Base-by-base conservation (phyloP, 2,797 vertebrate species). In the Allochrocebus solatus region DNA sequence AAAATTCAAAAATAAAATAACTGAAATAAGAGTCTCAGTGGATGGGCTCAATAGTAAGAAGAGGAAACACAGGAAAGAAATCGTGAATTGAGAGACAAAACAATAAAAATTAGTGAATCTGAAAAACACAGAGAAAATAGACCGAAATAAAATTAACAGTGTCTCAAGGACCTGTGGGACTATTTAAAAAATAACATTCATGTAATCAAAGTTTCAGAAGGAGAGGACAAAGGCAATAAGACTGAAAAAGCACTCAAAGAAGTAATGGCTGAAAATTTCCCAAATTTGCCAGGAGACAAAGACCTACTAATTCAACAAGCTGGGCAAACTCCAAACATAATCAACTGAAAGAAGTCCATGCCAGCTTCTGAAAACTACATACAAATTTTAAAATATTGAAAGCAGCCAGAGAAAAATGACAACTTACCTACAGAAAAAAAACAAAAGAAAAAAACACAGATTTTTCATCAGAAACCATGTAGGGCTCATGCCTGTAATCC, bases 1-100 rank as follows among this genome's bases (percentile, higher is more conserved):
- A 74, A 57, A 95, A 55, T 33, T 92, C 61, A 82, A 92, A 85
- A 92, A 92, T 84, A 79, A 43, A 92, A 36, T 59, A 36, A 59
- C 43, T 61, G 26, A 72, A 84, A 64, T 74, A 70, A 88, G 81
- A 91, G 48, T 75, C 46, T 75, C 75, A 76, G 55, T 14, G 21
- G 17, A 75, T 67, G 55, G 1, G 2, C 59, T 83, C 70, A 55
- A 89, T 2, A 76, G 36, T 30, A 81, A 28, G 33, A 88, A 19
- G n/a, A 41, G 2, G 46, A 80, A 86, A 80, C 26, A 72, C 0
- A 46, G 33, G 53, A 78, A 13, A 80, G 39, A 95, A 53, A 41
- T 12, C 50, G 12, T 36, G 43, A 91, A 70, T 39, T 50, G 36
- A 91, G 72, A 91, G 36, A 86, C 13, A 78, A 22, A 72, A 80